These are phyloP conservation scores for Hedychridium roseum DNA, from an alignment of 2,888 invertebrate genomes.

Conservation along the genomic window DNA sequence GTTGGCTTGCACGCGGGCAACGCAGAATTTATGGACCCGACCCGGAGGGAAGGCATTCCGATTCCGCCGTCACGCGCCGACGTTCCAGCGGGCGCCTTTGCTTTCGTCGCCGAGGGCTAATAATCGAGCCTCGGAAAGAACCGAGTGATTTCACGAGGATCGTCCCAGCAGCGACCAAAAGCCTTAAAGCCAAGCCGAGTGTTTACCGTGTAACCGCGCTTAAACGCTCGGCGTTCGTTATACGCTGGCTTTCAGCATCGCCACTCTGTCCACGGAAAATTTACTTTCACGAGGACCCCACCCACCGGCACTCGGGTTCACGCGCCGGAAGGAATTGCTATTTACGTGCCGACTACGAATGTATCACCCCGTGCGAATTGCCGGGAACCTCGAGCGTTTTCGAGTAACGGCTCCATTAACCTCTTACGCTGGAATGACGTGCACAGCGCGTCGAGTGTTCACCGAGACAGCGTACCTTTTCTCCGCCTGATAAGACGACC, in stretches of 20 bases:
- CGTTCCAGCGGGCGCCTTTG: neutral
- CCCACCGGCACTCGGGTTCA: neutral
- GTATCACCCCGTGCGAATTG: too few relatives aligned
- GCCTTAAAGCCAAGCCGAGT: neutral
- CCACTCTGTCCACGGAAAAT: constrained; percentile 1
- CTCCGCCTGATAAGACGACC: too few relatives aligned
- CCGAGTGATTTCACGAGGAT: too few relatives aligned
- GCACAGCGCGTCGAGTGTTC: too few relatives aligned
- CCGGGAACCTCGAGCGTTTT: too few relatives aligned
- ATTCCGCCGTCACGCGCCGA: neutral
- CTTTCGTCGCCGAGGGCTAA: neutral
- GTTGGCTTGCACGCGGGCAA: constrained; percentile 26
- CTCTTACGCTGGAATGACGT: too few relatives aligned
- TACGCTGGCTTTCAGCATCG: neutral
- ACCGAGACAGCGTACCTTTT: too few relatives aligned
- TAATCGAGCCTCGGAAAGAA: neutral
- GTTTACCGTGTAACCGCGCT: constrained; percentile 3
- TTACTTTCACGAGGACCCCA: constrained; percentile 1
- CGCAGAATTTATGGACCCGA: constrained; percentile 42
- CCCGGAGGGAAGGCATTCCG: constrained; percentile 1
- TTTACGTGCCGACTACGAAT: neutral
- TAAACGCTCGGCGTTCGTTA: constrained; percentile 4
- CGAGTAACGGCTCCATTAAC: too few relatives aligned
- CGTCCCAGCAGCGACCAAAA: too few relatives aligned
- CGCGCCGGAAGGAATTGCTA: neutral